Evolutionary conservation across 1,140 invertebrate genomes (phyloP).

Genomic region (Penaeus chinensis): DNA sequence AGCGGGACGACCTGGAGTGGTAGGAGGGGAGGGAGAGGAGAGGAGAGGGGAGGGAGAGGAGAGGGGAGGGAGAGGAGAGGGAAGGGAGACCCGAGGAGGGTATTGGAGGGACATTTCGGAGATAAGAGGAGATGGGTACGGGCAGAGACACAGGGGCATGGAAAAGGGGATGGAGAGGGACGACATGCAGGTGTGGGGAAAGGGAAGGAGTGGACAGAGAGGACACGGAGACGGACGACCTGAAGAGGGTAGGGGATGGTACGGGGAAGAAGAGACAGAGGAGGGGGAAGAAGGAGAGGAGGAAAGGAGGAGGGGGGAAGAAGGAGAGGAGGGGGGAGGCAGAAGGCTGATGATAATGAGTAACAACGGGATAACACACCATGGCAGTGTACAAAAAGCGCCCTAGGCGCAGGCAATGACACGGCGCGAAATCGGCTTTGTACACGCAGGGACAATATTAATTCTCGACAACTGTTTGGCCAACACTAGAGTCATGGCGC

Average conservation of each 20-base stretch:
- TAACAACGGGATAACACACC: too few species aligned
- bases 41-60: neutral
- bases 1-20: neutral
- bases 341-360: neutral
- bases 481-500: too few species aligned
- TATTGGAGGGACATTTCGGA: neutral
- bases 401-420: too few species aligned
- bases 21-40: neutral
- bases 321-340: too few species aligned
- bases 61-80: slow-evolving; percentile 11
- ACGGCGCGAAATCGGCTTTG: too few species aligned
- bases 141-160: neutral
- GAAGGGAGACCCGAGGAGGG: slow-evolving; percentile 30
- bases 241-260: neutral
- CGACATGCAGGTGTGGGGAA: neutral
- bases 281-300: slow-evolving; percentile 15
- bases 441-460: too few species aligned
- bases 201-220: slow-evolving; percentile 14
- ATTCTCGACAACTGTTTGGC: too few species aligned
- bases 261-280: neutral
- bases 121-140: neutral
- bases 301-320: neutral
- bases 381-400: too few species aligned
- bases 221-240: neutral
- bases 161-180: too few species aligned